A percentile compares a stretch with the other conserved stretches of the same genome.
These are phyloP conservation scores for Amphimallon solstitiale DNA, from an alignment of 2,888 invertebrate genomes.

Conservation along the genomic window DNA sequence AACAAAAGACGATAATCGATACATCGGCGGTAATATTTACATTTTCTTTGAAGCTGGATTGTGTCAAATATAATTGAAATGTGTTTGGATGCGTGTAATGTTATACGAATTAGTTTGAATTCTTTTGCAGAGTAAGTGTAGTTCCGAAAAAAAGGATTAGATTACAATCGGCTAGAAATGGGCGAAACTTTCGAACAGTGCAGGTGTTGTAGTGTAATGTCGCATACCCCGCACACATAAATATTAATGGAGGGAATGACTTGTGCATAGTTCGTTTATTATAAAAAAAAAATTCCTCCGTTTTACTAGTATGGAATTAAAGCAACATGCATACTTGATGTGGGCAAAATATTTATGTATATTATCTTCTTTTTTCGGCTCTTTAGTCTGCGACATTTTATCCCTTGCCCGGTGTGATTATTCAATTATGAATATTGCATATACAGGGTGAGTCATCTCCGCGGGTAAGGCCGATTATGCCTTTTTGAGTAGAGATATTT, in stretches of 20 bases:
- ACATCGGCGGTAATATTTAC: conserved; percentile 3
- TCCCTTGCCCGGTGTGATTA: not conserved
- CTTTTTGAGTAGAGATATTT: too few relatives aligned
- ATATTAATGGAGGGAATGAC: conserved; percentile 18
- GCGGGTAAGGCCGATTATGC: too few relatives aligned
- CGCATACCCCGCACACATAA: not conserved
- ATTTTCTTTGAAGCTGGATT: not conserved
- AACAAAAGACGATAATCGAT: not conserved
- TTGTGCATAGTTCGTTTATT: conserved; percentile 8
- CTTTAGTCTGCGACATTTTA: not conserved
- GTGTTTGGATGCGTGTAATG: not conserved
- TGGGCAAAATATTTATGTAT: not conserved
- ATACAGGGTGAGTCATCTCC: too few relatives aligned
- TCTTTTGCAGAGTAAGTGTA: not conserved
- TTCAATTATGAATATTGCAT: not conserved
- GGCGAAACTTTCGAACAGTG: not conserved
- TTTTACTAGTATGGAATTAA: conserved; percentile 16
- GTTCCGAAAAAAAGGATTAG: conserved; percentile 19
- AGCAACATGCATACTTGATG: conserved; percentile 24
- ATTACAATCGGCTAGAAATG: conserved; percentile 12
- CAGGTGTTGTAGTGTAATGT: not conserved
- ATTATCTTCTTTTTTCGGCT: conserved; percentile 17
- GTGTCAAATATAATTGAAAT: conserved; percentile 10
- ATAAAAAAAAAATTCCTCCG: conserved; percentile 13
- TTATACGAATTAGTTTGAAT: not conserved